phyloP scores from a whole-genome alignment of 2,113 vertebrate species.

The Cavia porcellus region DNA sequence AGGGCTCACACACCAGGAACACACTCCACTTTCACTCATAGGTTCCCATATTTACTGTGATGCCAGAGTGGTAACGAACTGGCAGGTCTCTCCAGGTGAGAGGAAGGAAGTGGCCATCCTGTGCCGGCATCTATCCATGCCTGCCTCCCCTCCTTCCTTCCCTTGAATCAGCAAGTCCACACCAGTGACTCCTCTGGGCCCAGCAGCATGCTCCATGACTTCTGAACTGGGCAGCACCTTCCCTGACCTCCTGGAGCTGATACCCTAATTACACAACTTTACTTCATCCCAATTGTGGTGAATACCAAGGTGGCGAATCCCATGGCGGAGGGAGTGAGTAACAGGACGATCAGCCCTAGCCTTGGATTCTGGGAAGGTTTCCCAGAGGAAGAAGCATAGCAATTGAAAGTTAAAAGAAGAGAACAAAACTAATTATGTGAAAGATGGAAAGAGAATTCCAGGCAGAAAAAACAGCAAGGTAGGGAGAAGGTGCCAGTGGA shows the following conservation, averaged over 20 bases:
- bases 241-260: neutral
- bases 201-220: neutral
- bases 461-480: neutral
- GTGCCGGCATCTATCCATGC: rapidly evolving
- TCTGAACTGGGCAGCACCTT: neutral
- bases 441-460: neutral
- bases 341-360: too few species aligned
- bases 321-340: neutral
- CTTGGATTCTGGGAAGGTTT: neutral
- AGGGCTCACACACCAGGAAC: neutral
- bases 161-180: rapidly evolving
- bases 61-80: neutral
- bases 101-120: neutral
- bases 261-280: neutral
- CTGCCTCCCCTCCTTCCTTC: neutral
- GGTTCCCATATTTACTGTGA: neutral
- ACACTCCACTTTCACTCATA: rapidly evolving
- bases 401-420: neutral
- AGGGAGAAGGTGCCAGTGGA: neutral
- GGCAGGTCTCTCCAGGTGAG: neutral
- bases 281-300: neutral
- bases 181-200: rapidly evolving
- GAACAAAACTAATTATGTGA: neutral
- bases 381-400: neutral
- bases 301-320: neutral